Evolutionary conservation across 2,888 invertebrate species (phyloP).

Genomic region (Scaptomyza cyrtandrae): DNA sequence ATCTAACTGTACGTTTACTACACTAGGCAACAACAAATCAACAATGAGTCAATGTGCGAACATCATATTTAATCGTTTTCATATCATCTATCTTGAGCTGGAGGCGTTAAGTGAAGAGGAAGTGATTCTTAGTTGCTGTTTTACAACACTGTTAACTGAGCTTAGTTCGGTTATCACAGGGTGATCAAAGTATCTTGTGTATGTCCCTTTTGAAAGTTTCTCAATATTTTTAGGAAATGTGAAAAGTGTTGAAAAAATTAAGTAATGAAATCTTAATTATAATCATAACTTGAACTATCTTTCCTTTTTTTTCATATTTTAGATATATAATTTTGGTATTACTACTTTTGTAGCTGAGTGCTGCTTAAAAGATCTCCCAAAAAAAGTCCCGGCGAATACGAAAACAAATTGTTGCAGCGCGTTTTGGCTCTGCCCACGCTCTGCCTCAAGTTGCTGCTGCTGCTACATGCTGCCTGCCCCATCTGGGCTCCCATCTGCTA

Average conservation of each 20-base stretch:
- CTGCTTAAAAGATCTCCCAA: constrained; percentile 4
- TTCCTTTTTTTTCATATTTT: neutral
- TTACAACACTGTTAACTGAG: constrained; percentile 2
- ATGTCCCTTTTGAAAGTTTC: no score
- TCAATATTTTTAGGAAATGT: neutral
- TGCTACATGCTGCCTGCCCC: constrained; percentile 6
- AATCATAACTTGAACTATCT: no score
- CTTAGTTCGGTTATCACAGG: neutral
- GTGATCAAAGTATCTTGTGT: neutral
- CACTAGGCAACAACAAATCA: constrained; percentile 20
- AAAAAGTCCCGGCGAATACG: constrained; percentile 12
- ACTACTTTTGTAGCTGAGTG: constrained; percentile 6
- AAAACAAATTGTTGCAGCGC: constrained; percentile 45
- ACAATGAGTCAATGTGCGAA: neutral
- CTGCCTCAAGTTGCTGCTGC: neutral
- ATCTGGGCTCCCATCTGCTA: constrained; percentile 16
- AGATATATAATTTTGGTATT: no score
- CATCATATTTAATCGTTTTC: constrained; percentile 6
- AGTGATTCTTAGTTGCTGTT: neutral
- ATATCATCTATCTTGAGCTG: neutral
- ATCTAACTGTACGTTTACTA: constrained; percentile 43
- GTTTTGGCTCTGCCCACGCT: constrained; percentile 7
- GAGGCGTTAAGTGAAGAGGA: neutral
- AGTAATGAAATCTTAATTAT: no score
- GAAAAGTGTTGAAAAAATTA: neutral